Evolutionary conservation across 2,113 vertebrate species (phyloP).

Genomic region (Piprites chloris): DNA sequence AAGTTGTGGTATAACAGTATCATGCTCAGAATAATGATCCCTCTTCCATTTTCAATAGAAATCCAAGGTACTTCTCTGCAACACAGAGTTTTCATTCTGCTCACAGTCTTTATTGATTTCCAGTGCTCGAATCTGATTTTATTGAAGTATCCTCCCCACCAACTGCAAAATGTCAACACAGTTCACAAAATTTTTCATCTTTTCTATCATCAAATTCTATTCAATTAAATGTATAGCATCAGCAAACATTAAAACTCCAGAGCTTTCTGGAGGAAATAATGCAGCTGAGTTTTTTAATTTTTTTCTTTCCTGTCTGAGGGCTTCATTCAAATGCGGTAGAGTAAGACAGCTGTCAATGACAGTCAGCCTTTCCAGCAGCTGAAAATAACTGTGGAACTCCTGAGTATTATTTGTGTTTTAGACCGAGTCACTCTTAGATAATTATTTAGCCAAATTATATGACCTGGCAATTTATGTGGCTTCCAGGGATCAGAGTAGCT

Average conservation of each 20-base stretch:
- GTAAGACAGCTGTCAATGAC: constrained; percentile 12
- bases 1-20: constrained; percentile 18
- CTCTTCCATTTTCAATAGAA: constrained; percentile 49
- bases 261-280: not conserved
- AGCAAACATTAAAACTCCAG: not conserved
- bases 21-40: constrained; percentile 60
- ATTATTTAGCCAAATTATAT: constrained; percentile 34
- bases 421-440: not conserved
- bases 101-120: constrained; percentile 70
- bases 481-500: not conserved
- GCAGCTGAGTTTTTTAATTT: not conserved
- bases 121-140: constrained; percentile 50
- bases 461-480: not conserved
- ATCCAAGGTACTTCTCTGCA: constrained; percentile 41
- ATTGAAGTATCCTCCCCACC: constrained; percentile 51
- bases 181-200: constrained; percentile 59
- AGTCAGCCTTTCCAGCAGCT: constrained; percentile 31
- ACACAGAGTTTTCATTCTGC: constrained; percentile 40
- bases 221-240: constrained; percentile 25
- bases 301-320: not conserved
- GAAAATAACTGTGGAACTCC: constrained; percentile 6
- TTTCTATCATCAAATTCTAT: constrained; percentile 24
- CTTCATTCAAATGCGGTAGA: constrained; percentile 29
- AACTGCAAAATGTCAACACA: constrained; percentile 65
- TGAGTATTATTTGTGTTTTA: not conserved